Percentiles rank a stretch among this genome's conserved stretches.
Evolutionary conservation across 2,888 invertebrate genomes (phyloP).

Genomic region (Athrips mouffetella): DNA sequence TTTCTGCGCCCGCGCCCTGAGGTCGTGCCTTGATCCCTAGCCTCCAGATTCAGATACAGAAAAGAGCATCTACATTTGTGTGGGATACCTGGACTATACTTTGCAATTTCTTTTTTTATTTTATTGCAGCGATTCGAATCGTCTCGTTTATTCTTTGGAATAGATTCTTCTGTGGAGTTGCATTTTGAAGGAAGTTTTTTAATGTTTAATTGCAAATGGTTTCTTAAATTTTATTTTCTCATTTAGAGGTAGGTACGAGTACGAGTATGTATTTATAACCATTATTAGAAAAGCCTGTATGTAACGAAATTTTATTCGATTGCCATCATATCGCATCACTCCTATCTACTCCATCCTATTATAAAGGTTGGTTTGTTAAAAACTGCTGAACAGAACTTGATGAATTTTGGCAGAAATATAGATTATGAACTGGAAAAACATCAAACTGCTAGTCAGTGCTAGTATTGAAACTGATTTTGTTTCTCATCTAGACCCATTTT

Average conservation of each 20-base stretch:
- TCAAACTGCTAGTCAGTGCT: background rate
- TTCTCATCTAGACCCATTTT: background rate
- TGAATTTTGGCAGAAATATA: too few species aligned
- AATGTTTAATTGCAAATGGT: background rate
- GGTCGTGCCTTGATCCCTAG: slow-evolving; percentile 63
- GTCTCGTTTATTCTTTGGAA: background rate
- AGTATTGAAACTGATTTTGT: background rate
- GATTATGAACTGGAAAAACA: background rate
- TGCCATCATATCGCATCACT: too few species aligned
- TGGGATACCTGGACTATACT: slow-evolving; percentile 1
- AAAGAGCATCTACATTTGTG: slow-evolving; percentile 16
- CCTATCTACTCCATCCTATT: too few species aligned
- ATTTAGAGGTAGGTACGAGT: too few species aligned
- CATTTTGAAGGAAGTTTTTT: background rate
- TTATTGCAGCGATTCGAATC: background rate
- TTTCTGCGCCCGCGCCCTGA: slow-evolving; percentile 43
- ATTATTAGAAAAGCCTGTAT: too few species aligned
- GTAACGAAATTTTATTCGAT: too few species aligned
- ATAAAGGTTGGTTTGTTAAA: too few species aligned
- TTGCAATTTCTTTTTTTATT: background rate
- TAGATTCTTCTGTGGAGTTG: background rate
- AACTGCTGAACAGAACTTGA: too few species aligned
- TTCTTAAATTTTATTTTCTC: too few species aligned
- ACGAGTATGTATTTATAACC: too few species aligned
- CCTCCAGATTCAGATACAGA: slow-evolving; percentile 19